Evolutionary conservation across 2,113 vertebrate genomes (phyloP).

Genomic region (Phaethon lepturus): DNA sequence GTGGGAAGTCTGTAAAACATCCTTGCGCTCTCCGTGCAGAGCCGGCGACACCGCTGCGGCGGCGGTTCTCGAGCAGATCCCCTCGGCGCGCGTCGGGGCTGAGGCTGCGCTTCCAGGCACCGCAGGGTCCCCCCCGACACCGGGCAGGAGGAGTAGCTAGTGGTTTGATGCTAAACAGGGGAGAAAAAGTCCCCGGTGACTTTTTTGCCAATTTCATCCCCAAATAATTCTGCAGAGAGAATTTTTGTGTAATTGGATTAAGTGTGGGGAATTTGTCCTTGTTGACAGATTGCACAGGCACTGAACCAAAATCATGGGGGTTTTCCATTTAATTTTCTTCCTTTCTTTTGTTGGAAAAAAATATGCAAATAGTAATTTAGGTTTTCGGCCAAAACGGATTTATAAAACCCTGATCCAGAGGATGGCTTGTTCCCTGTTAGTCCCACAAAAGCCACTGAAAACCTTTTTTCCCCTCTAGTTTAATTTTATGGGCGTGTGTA

Average conservation of each 20-base stretch:
- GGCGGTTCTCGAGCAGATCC: accelerated
- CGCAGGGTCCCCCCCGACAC: not conserved
- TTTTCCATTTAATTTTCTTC: not conserved
- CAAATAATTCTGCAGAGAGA: not conserved
- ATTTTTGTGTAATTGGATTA: slow-evolving; percentile 55
- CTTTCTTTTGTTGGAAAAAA: not conserved
- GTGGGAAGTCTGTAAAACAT: not conserved
- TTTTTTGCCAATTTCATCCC: not conserved
- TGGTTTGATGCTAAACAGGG: not conserved
- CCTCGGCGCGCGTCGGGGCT: not conserved
- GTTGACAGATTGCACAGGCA: slow-evolving; percentile 53
- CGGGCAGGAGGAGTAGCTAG: not conserved
- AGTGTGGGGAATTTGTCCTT: slow-evolving; percentile 34
- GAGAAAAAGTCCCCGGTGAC: not conserved
- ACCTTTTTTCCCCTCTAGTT: not conserved
- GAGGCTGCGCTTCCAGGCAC: not conserved
- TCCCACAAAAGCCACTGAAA: not conserved
- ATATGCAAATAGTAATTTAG: not conserved
- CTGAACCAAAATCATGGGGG: not conserved
- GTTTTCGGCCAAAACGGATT: not conserved
- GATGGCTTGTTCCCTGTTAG: not conserved
- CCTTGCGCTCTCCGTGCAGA: accelerated
- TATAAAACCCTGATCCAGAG: not conserved
- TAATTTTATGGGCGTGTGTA: not conserved
- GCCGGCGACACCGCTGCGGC: not conserved